Percentiles rank a stretch among this genome's conserved stretches.
Conservation (phyloP, 2,888 invertebrate genomes). For the Phyto melanocephala region DNA sequence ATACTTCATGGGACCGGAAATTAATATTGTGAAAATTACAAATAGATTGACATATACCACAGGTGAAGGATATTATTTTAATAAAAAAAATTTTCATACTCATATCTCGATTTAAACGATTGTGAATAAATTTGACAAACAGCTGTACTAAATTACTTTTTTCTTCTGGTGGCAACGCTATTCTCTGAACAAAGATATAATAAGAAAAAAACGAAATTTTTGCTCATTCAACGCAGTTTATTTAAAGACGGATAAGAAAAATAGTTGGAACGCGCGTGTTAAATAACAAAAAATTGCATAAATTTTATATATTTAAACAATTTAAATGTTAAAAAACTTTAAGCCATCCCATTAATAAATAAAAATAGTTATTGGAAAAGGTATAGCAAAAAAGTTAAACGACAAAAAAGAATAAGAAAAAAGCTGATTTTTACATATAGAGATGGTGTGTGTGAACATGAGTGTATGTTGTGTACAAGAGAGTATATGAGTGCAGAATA, state of each 20-base stretch:
- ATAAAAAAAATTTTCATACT: no score
- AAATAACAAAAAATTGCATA: conserved; percentile 45
- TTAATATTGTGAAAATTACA: no score
- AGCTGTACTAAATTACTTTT: no score
- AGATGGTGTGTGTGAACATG: not conserved
- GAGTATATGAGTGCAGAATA: not conserved
- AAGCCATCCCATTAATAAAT: not conserved
- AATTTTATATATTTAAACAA: not conserved
- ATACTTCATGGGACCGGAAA: no score
- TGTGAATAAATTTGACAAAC: no score
- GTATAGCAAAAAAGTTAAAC: conserved; percentile 21
- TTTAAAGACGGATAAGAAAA: conserved; percentile 58
- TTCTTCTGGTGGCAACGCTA: no score
- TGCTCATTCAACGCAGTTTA: conserved; percentile 52
- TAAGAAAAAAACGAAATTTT: conserved; percentile 40
- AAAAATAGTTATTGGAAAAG: conserved; percentile 24
- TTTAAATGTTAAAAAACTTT: conserved; percentile 6
- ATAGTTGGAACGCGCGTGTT: conserved; percentile 51
- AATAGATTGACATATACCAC: no score
- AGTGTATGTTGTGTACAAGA: not conserved
- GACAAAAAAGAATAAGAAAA: conserved; percentile 2
- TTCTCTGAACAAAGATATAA: conserved; percentile 45
- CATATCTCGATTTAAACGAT: no score
- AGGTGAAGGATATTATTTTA: no score
- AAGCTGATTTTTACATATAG: conserved; percentile 25